phyloP scores from a whole-genome alignment of 2,797 vertebrate species.

The Leptoclinus maculatus region DNA sequence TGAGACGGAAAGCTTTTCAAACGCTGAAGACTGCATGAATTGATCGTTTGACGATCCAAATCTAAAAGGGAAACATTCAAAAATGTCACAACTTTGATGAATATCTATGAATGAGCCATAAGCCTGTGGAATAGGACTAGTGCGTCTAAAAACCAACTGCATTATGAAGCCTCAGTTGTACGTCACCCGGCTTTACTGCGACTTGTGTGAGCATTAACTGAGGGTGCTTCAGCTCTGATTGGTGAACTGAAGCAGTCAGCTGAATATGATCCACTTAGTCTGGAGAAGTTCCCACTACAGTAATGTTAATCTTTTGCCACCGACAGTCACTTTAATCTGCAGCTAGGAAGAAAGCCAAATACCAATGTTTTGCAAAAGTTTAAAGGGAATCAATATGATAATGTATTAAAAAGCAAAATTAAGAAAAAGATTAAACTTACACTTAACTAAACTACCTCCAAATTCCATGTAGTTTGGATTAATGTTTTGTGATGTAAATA shows the following conservation, averaged over 20 bases:
- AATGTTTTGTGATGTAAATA: background rate
- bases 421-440: background rate
- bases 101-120: background rate
- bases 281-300: slow-evolving; percentile 66
- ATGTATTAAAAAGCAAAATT: slow-evolving; percentile 17
- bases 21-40: slow-evolving; percentile 13
- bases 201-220: slow-evolving; percentile 23
- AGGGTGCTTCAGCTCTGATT: slow-evolving; percentile 47
- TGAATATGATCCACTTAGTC: slow-evolving; percentile 73
- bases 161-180: slow-evolving; percentile 5
- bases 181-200: slow-evolving; percentile 3
- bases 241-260: slow-evolving; percentile 59
- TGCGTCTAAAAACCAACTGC: background rate
- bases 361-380: slow-evolving; percentile 40
- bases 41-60: background rate
- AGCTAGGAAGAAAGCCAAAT: slow-evolving; percentile 52
- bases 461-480: slow-evolving; percentile 3
- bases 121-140: background rate
- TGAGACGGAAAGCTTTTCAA: slow-evolving; percentile 20
- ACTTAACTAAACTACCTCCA: background rate
- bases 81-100: background rate
- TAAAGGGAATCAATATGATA: slow-evolving; percentile 17
- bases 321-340: slow-evolving; percentile 66
- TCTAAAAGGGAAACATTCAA: background rate
- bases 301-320: slow-evolving; percentile 71